Conservation (phyloP, 2,113 vertebrate species). For the Megatriorchis doriae region DNA sequence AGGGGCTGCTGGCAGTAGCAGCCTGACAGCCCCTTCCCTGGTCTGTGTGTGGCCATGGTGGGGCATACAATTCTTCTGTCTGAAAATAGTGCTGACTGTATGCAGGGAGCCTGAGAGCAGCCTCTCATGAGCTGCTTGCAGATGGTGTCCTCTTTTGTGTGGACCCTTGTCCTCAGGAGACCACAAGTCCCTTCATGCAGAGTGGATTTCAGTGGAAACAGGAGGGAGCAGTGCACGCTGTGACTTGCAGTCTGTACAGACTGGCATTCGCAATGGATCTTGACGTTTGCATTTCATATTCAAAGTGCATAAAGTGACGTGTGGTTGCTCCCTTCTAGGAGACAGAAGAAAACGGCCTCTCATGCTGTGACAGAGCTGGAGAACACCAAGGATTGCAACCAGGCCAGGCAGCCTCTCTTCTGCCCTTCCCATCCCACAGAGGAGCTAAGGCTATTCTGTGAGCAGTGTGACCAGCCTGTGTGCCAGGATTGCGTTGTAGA, state of each 20-base stretch:
- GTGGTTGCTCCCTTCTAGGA: slow-evolving; percentile 67
- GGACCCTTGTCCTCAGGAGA: not conserved
- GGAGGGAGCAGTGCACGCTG: not conserved
- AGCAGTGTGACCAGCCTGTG: slow-evolving; percentile 81
- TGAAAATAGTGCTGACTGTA: not conserved
- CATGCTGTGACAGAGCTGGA: slow-evolving; percentile 76
- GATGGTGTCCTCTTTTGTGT: not conserved
- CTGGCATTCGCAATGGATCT: not conserved
- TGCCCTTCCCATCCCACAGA: slow-evolving; percentile 82
- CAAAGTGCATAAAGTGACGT: not conserved
- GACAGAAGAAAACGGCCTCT: slow-evolving; percentile 85
- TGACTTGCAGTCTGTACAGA: not conserved
- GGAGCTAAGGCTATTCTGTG: slow-evolving; percentile 88
- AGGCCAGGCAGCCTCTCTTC: slow-evolving; percentile 71
- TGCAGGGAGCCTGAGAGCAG: not conserved
- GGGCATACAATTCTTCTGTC: not conserved
- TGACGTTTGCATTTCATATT: not conserved
- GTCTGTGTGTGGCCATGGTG: not conserved
- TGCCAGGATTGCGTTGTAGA: slow-evolving; percentile 80
- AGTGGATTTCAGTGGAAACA: not conserved
- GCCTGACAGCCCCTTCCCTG: rapidly evolving
- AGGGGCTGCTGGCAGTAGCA: not conserved
- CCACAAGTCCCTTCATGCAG: not conserved
- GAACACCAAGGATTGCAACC: slow-evolving; percentile 73
- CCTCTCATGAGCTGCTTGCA: not conserved